Evolutionary conservation across 1,140 invertebrate species (phyloP).

Genomic region (Zaprionus inermis): DNA sequence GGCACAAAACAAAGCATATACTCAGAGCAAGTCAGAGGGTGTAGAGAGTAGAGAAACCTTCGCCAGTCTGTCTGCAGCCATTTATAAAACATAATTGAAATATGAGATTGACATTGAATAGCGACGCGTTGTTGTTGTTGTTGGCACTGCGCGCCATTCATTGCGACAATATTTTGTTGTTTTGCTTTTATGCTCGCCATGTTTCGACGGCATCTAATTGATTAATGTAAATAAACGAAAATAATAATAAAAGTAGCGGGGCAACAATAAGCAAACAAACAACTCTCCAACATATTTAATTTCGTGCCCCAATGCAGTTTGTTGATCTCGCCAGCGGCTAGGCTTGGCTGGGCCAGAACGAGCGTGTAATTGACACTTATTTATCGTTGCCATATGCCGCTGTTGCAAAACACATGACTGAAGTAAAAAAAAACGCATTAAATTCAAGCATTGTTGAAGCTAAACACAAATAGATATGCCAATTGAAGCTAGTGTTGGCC

Average conservation of each 20-base stretch:
- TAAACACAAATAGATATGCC: neutral
- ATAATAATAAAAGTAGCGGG: constrained; percentile 17
- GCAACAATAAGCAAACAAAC: neutral
- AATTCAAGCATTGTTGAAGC: neutral
- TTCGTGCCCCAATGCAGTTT: constrained; percentile 37
- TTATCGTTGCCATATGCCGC: constrained; percentile 35
- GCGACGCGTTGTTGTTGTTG: constrained; percentile 45
- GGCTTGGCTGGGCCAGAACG: neutral
- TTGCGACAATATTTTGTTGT: constrained; percentile 52
- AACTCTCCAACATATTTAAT: constrained; percentile 42
- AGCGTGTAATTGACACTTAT: constrained; percentile 43
- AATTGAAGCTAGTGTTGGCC: neutral
- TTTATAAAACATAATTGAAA: constrained; percentile 82
- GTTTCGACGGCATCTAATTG: constrained; percentile 65
- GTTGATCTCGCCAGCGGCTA: constrained; percentile 35
- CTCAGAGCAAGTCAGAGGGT: neutral
- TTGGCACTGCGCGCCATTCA: constrained; percentile 51
- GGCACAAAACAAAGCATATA: constrained; percentile 15
- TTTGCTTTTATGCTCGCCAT: constrained; percentile 23
- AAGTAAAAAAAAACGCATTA: constrained; percentile 7
- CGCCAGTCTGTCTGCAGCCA: constrained; percentile 71
- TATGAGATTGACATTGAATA: constrained; percentile 81
- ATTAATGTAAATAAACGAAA: constrained; percentile 70
- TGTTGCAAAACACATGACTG: neutral
- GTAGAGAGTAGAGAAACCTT: neutral